phyloP scores from a whole-genome alignment of 2,888 invertebrate genomes.

The Imbricaverruca yamaguchii region DNA sequence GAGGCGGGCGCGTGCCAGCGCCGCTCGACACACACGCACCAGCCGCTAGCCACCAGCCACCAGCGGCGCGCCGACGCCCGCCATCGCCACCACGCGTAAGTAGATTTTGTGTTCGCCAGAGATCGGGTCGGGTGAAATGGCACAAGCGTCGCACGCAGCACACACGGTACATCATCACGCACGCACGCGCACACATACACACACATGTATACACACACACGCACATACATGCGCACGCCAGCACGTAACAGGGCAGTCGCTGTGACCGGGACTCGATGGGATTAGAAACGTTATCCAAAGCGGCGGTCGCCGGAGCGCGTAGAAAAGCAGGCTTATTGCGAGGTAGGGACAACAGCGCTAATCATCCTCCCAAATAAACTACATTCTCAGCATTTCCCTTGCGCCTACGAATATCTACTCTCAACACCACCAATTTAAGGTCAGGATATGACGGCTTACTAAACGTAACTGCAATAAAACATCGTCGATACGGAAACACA shows the following conservation, averaged over 20 bases:
- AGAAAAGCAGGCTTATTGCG: constrained; percentile 1
- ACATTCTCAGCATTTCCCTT: background rate
- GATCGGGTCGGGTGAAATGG: background rate
- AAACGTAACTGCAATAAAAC: background rate
- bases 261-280: too few species aligned
- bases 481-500: background rate
- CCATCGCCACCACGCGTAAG: background rate
- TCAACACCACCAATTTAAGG: background rate
- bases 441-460: background rate
- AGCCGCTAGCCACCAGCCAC: too few species aligned
- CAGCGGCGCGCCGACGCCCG: too few species aligned
- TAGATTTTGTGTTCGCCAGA: background rate
- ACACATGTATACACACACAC: too few species aligned
- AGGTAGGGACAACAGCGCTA: background rate
- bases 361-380: background rate
- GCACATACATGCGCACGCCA: too few species aligned
- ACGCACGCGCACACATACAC: background rate
- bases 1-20: background rate
- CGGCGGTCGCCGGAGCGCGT: background rate
- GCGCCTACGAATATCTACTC: background rate
- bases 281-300: constrained; percentile 9
- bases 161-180: background rate
- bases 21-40: background rate
- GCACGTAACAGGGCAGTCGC: too few species aligned
- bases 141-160: background rate